Conservation (phyloP, 2,888 invertebrate species). For the Ophion ventricosus region DNA sequence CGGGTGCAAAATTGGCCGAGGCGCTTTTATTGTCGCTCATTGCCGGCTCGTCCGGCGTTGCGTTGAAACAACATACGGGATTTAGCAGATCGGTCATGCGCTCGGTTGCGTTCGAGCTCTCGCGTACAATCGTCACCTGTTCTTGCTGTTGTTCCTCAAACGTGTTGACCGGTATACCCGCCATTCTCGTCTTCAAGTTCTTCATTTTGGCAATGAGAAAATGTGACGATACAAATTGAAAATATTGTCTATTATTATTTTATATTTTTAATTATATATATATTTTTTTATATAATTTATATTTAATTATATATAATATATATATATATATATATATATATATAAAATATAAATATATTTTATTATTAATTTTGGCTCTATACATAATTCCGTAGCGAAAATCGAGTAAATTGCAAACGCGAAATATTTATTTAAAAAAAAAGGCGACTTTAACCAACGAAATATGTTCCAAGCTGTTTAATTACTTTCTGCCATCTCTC, state of each 20-base stretch:
- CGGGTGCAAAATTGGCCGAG: constrained; percentile 77
- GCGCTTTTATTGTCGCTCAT: constrained; percentile 74
- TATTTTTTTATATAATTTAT: no score
- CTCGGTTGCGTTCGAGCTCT: constrained; percentile 52
- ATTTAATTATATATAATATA: no score
- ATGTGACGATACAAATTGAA: not conserved
- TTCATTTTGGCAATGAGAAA: constrained; percentile 14
- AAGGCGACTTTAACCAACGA: no score
- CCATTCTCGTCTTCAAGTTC: constrained; percentile 52
- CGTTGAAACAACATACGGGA: constrained; percentile 77
- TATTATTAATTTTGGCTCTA: no score
- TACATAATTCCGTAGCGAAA: no score
- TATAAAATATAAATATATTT: no score
- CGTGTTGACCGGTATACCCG: constrained; percentile 24
- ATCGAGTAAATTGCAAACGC: no score
- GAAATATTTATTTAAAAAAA: no score
- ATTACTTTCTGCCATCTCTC: no score
- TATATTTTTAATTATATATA: no score
- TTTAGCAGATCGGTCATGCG: constrained; percentile 72
- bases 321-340: no score
- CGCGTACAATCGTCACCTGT: constrained; percentile 20
- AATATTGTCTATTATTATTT: not conserved
- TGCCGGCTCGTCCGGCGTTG: constrained; percentile 72
- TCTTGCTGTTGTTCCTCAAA: constrained; percentile 21
- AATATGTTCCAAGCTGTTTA: no score